Percentiles rank a stretch among this genome's conserved stretches.
These are phyloP conservation scores for Nylanderia fulva DNA, from an alignment of 1,140 invertebrate species.

Conservation along the genomic window DNA sequence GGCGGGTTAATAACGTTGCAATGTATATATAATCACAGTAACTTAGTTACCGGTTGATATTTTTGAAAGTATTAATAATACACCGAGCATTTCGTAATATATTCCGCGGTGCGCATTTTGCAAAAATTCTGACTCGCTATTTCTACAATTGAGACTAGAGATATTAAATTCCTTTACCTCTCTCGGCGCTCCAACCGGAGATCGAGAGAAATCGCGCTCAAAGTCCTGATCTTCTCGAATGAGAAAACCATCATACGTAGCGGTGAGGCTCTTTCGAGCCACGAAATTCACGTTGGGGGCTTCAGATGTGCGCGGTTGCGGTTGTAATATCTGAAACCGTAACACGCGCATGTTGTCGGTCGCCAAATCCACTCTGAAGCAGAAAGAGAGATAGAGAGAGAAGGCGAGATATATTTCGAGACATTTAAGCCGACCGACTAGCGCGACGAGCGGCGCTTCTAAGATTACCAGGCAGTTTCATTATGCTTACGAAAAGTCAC, in stretches of 20 bases:
- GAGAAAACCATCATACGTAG: slow-evolving; percentile 2
- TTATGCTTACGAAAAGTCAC: slow-evolving; percentile 76
- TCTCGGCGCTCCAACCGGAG: background rate
- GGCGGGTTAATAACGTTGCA: background rate
- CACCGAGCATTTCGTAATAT: too few relatives aligned
- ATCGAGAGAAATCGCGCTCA: background rate
- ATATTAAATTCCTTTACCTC: background rate
- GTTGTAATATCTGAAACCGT: slow-evolving; percentile 82
- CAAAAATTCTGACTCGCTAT: background rate
- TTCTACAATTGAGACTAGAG: background rate
- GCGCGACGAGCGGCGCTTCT: slow-evolving; percentile 77
- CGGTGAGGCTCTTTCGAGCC: slow-evolving; percentile 66
- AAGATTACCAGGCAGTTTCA: slow-evolving; percentile 82
- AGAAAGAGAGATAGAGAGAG: background rate
- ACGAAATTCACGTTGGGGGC: slow-evolving; percentile 74
- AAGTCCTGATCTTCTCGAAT: slow-evolving; percentile 5
- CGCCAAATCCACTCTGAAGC: slow-evolving; percentile 67
- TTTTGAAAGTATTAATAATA: slow-evolving; percentile 16
- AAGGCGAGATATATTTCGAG: slow-evolving; percentile 80
- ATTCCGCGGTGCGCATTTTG: background rate
- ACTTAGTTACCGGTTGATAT: background rate
- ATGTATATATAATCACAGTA: background rate
- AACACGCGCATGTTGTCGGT: slow-evolving; percentile 78
- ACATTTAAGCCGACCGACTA: slow-evolving; percentile 81
- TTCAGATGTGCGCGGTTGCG: slow-evolving; percentile 49